These are phyloP conservation scores for Colius striatus DNA, from an alignment of 2,113 vertebrate species.

Conservation along the genomic window DNA sequence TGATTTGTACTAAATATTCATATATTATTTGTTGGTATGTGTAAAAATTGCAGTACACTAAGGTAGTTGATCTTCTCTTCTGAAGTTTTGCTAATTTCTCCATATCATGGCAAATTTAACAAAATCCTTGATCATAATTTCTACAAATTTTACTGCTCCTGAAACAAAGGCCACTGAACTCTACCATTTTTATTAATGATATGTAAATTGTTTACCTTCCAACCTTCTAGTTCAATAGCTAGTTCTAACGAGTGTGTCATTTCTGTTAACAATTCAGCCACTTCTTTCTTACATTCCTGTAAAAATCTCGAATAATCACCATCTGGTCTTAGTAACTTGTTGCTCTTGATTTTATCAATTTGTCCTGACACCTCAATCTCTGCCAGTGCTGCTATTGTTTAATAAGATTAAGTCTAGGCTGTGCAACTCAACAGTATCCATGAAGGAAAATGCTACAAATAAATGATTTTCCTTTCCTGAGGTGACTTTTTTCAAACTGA, in stretches of 20 bases:
- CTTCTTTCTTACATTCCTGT: slow-evolving; percentile 5
- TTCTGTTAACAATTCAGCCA: slow-evolving; percentile 1
- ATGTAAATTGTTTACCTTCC: neutral
- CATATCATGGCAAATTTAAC: neutral
- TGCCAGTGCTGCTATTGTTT: slow-evolving; percentile 26
- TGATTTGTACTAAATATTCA: neutral
- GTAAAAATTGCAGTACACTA: neutral
- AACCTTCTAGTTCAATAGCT: neutral
- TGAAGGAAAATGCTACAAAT: neutral
- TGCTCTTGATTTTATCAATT: slow-evolving; percentile 38
- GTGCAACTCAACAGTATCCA: neutral
- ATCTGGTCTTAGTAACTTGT: slow-evolving; percentile 28
- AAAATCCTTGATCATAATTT: neutral
- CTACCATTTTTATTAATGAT: neutral
- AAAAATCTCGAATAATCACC: slow-evolving; percentile 28
- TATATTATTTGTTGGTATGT: neutral
- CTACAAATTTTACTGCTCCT: neutral
- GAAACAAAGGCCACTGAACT: neutral
- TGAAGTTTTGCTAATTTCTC: neutral
- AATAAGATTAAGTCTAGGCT: neutral
- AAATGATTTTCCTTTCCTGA: neutral
- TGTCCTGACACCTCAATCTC: slow-evolving; percentile 18
- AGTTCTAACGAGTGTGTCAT: neutral
- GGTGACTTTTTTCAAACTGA: neutral
- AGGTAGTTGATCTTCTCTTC: neutral